Base-by-base conservation (phyloP, 1,140 invertebrate species). In the Drosophila funebris region DNA sequence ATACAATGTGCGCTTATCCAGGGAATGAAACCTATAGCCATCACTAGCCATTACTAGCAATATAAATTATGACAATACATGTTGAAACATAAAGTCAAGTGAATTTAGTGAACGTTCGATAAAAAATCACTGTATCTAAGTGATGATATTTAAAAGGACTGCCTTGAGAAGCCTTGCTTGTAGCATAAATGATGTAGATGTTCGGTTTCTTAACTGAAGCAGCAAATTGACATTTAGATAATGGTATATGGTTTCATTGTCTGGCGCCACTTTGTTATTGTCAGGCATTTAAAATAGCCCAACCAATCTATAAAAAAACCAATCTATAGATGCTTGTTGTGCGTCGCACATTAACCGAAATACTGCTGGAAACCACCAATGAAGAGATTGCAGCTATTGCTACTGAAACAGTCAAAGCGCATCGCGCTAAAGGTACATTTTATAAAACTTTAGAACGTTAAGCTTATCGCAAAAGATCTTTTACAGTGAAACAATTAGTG, bases 361-460 rank as follows among this genome's bases (percentile, higher is more conserved):
- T 99, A 80, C 94, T 99, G 52, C 93, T 99, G 60, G 97, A 98
- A 88, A 97, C 98, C 75, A 99, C 98, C 9, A 97, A 96, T 87
- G 95, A 96, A 91, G 96, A 98, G 94, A 97, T 99, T 90, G 91
- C 94, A 76, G 92, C 93, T 73, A 94, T 98, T 78, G 97, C 96
- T 92, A 94, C 95, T 91, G 96, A 98, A 92, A 72, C 88, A 48
- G 29, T 92, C 18, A 88, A 90, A 81, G 78, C 83, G 69, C 76
- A 79, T 24, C 90, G 89, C 77, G 73, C 73, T 52, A 91, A 92
- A 92, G 91, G 91, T 92, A 91, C 78, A 73, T 78, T 72, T 67
- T 20, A 48, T 22, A 50, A 8, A 67, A 41, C 46, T 62, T 7
- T 79, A 71, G 52, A 64, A 60, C n/a, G 18, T 60, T 75, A 58